These are phyloP conservation scores for Monarcha castaneiventris DNA, from an alignment of 2,113 vertebrate genomes.

Conservation along the genomic window DNA sequence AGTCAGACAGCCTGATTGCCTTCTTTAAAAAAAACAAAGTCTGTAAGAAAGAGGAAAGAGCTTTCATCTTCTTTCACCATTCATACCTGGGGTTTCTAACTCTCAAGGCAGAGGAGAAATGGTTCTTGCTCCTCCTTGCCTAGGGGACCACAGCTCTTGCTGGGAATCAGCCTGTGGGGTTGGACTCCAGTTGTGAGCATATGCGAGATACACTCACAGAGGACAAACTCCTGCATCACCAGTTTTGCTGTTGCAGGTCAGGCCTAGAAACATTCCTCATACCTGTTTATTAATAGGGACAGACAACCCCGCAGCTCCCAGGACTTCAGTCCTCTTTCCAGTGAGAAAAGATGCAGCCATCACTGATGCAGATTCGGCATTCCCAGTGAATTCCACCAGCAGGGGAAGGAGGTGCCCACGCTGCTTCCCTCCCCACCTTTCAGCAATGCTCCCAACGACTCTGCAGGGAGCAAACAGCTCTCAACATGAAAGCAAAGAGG, in stretches of 20 bases:
- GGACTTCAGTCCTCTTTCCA: background rate
- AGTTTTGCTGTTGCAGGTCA: background rate
- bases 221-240: background rate
- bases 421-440: background rate
- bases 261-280: background rate
- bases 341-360: background rate
- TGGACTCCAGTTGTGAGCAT: background rate
- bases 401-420: background rate
- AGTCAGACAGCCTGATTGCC: background rate
- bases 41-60: background rate
- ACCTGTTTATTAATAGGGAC: background rate
- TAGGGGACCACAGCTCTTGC: accelerated
- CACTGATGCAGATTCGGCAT: accelerated
- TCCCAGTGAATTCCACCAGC: background rate
- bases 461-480: background rate
- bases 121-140: background rate
- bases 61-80: background rate
- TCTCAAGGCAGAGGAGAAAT: background rate
- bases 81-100: background rate
- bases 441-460: background rate
- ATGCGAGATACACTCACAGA: accelerated
- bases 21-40: background rate
- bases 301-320: background rate
- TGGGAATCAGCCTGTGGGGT: background rate
- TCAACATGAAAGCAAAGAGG: background rate